Base-by-base conservation (phyloP, 2,797 vertebrate species). In the Halcyon smyrnensis region DNA sequence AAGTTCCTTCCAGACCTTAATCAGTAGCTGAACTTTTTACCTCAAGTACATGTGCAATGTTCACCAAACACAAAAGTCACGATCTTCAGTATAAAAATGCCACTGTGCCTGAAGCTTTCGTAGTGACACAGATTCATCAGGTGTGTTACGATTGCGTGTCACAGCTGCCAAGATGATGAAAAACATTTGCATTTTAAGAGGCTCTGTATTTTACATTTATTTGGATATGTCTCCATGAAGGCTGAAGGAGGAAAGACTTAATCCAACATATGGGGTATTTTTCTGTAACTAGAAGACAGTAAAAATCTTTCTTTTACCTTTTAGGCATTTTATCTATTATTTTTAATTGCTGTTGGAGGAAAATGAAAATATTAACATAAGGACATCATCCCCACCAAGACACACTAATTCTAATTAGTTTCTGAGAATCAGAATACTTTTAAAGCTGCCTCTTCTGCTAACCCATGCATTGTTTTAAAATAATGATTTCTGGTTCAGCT, bases 121-220 rank as follows among this genome's bases (percentile, higher is more conserved):
- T 19, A 54, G 65, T 25, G 57, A 84, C 39, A 63, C 67, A 45
- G 53, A 89, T 57, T 80, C 60, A 71, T n/a, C 82, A 90, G 24
- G 50, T 73, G 75, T 28, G 37, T 36, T 64, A 54, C 0, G 0
- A 68, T 0, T 24, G 32, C 1, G 1, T 12, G 43, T 70, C 84
- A 76, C 63, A 74, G 36, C 15, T 85, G 68, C 51, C 71, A 92
- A 64, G 81, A 63, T 51, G 71, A 93, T 70, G 21, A 70, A 89
- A 90, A 91, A 45, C 56, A 30, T 56, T 74, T 20, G 39, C 32
- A 53, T 91, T 92, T 92, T 60, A 70, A 94, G 32, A 85, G 34
- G 51, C 1, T 85, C 53, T 63, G 20, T 51, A 48, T 59, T 92
- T 85, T 18, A 80, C 7, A 15, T 48, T 80, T 71, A 43, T 84